Percentiles rank a stretch among this genome's conserved stretches.
These are phyloP conservation scores for Tenualosa thibaudeaui DNA, from an alignment of 2,797 vertebrate species.

Conservation along the genomic window DNA sequence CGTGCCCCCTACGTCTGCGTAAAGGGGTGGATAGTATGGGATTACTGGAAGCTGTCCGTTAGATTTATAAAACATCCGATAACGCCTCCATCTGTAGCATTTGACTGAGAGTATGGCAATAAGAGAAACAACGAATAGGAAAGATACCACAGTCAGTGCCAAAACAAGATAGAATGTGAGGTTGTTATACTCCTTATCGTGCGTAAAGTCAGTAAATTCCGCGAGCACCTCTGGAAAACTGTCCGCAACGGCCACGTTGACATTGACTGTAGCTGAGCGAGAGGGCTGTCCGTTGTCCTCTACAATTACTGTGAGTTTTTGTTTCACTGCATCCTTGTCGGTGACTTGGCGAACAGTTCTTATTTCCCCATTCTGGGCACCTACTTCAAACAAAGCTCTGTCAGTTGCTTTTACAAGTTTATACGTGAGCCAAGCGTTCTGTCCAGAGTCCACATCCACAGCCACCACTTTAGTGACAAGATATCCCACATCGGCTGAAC, in stretches of 20 bases:
- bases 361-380: conserved; percentile 21
- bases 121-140: not conserved
- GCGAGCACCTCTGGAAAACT: not conserved
- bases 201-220: conserved; percentile 1
- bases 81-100: not conserved
- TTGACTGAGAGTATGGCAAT: not conserved
- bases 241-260: conserved; percentile 43
- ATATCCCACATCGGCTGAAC: conserved; percentile 52
- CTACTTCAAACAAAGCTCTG: conserved; percentile 7
- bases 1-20: conserved; percentile 22
- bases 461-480: conserved; percentile 64
- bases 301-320: conserved; percentile 38
- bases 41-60: conserved; percentile 4
- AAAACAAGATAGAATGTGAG: not conserved
- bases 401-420: conserved; percentile 37
- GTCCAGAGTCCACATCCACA: conserved; percentile 59
- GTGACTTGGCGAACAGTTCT: conserved; percentile 29
- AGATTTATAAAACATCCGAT: not conserved
- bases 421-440: conserved; percentile 69
- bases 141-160: not conserved
- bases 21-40: not conserved
- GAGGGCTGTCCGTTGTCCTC: conserved; percentile 50
- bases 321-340: conserved; percentile 50
- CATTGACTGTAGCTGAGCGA: conserved; percentile 41
- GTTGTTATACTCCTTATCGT: not conserved